Evolutionary conservation across 2,797 vertebrate genomes (phyloP).

Genomic region (Caiman crocodilus): DNA sequence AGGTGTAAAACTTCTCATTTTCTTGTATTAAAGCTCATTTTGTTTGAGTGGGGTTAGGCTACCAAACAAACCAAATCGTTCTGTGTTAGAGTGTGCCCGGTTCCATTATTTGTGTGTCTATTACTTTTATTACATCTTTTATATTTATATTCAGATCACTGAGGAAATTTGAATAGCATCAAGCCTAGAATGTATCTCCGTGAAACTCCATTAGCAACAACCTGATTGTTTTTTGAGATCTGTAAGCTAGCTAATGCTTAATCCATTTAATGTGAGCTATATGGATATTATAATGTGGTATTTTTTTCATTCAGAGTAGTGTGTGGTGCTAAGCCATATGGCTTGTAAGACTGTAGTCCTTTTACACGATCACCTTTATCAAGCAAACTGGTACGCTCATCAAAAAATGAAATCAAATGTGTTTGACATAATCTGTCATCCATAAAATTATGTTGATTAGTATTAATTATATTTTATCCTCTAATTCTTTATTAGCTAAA

Average conservation of each 20-base stretch:
- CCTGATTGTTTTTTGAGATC: neutral
- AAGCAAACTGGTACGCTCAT: neutral
- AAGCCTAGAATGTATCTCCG: neutral
- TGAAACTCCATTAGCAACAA: neutral
- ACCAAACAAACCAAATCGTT: neutral
- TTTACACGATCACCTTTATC: neutral
- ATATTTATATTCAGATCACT: neutral
- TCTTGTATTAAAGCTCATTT: neutral
- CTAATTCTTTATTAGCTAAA: neutral
- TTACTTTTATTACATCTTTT: neutral
- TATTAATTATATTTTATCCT: neutral
- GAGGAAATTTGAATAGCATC: neutral
- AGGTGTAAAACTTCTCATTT: neutral
- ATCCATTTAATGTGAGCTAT: neutral
- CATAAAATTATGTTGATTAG: neutral
- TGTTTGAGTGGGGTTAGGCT: neutral
- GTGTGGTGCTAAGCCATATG: neutral
- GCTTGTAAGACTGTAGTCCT: neutral
- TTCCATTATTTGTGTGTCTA: neutral
- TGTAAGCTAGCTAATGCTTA: neutral
- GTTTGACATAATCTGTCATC: neutral
- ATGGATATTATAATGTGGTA: neutral
- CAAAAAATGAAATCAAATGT: neutral
- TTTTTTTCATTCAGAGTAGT: neutral
- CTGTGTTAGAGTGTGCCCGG: neutral